Base-by-base conservation (phyloP, 2,888 invertebrate species). In the Parascotia fuliginaria region DNA sequence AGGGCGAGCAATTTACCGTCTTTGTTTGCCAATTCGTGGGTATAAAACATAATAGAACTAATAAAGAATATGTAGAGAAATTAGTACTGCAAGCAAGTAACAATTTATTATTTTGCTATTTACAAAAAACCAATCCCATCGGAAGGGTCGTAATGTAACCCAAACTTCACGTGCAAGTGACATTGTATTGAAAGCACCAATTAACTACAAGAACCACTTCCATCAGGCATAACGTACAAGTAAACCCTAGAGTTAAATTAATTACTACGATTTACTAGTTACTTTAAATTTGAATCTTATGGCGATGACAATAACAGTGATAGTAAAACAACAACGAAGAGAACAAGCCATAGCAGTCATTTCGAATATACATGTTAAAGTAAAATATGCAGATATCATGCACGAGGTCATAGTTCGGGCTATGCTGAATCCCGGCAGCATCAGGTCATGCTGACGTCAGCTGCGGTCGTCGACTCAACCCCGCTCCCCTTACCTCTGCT, bases 401-500 rank as follows among this genome's bases (percentile, higher is more conserved):
- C 60, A 71, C 46, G 78, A 87, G 88, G 89, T 89, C 89, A 84
- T 67, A 89, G 85, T 80, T 79, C 84, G 85, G 85, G 88, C 86
- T 85, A 85, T 77, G 81, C 85, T 81, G 84, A 80, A 82, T 68
- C 81, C 81, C 81, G 83, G 89, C 92, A 92, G 92, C 93, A 92
- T 92, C 93, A 93, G 93, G 93, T 93, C 93, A 82, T 82, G 79
- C 77, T 92, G 90, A 92, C 92, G 92, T 92, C 92, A 92, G 73
- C 68, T 65, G 70, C 79, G 87, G 81, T 84, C 88, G 77, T 73
- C 77, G 76, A 85, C 83, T 83, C 68, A 65, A 66, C 72, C 61
- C 72, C 42, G 63, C 74, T 66, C 71, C 78, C 64, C 72, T 79
- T 11, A 73, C 81, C 72, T 6, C 24, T 24, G 3, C 24, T 80